These are phyloP conservation scores for Semnornis frantzii DNA, from an alignment of 2,113 vertebrate genomes.

Conservation along the genomic window DNA sequence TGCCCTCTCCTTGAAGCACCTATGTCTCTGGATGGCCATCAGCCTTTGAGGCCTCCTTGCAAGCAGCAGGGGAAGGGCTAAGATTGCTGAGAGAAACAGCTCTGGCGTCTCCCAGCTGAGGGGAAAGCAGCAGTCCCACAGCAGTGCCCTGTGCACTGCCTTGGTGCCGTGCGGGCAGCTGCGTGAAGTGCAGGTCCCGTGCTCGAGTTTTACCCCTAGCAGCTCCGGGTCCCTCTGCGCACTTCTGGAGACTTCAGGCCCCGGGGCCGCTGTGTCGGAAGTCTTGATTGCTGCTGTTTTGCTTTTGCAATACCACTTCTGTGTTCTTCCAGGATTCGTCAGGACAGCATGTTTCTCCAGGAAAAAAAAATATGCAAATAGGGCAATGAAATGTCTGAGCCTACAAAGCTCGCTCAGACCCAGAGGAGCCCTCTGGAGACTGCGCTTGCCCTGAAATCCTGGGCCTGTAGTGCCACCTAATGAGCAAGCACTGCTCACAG, in stretches of 20 bases:
- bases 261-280: accelerated
- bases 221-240: neutral
- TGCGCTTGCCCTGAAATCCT: neutral
- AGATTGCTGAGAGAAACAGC: neutral
- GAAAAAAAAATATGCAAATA: neutral
- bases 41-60: neutral
- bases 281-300: neutral
- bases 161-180: accelerated
- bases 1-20: neutral
- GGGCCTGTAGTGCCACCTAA: constrained; percentile 64
- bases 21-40: neutral
- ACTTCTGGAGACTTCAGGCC: neutral
- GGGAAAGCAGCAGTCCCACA: neutral
- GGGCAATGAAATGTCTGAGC: neutral
- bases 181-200: neutral
- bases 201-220: neutral
- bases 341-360: neutral
- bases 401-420: neutral
- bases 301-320: neutral
- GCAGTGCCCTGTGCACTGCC: neutral
- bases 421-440: neutral
- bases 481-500: neutral
- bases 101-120: neutral
- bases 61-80: accelerated
- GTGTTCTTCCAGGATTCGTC: neutral